Conservation (phyloP, 2,113 vertebrate genomes). For the Paradisaea rubra region DNA sequence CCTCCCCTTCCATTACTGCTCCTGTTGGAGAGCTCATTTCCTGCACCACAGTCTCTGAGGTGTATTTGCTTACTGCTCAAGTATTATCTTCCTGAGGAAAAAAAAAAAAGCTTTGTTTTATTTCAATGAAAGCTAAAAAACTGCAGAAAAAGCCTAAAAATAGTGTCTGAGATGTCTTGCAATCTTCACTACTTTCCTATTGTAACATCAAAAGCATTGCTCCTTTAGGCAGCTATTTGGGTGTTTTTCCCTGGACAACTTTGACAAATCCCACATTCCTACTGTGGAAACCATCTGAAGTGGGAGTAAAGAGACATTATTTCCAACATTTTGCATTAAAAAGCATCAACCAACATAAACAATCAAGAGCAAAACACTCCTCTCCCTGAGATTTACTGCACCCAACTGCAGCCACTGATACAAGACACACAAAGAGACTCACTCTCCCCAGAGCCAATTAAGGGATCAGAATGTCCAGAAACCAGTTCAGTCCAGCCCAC, state of each 20-base stretch:
- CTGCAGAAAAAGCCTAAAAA: conserved; percentile 30
- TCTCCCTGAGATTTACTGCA: not conserved
- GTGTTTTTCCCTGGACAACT: not conserved
- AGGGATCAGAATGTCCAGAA: not conserved
- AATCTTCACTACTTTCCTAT: not conserved
- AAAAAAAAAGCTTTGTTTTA: not conserved
- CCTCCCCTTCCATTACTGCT: not conserved
- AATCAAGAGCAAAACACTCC: not conserved
- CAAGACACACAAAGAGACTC: no score
- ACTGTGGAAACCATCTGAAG: not conserved
- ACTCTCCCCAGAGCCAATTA: not conserved
- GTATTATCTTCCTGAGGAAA: not conserved
- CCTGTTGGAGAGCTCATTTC: not conserved
- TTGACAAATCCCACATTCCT: not conserved
- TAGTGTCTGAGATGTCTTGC: not conserved
- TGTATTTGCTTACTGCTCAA: conserved; percentile 4
- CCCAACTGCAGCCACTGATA: not conserved
- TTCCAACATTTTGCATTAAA: not conserved
- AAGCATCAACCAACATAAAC: conserved; percentile 7
- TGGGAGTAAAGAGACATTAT: not conserved
- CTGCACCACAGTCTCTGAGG: not conserved
- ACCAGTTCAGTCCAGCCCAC: not conserved
- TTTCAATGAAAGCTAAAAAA: conserved; percentile 20
- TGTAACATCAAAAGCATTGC: not conserved
- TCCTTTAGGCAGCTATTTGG: not conserved